phyloP scores from a whole-genome alignment of 2,113 vertebrate genomes.

The Siphamia tubifer region DNA sequence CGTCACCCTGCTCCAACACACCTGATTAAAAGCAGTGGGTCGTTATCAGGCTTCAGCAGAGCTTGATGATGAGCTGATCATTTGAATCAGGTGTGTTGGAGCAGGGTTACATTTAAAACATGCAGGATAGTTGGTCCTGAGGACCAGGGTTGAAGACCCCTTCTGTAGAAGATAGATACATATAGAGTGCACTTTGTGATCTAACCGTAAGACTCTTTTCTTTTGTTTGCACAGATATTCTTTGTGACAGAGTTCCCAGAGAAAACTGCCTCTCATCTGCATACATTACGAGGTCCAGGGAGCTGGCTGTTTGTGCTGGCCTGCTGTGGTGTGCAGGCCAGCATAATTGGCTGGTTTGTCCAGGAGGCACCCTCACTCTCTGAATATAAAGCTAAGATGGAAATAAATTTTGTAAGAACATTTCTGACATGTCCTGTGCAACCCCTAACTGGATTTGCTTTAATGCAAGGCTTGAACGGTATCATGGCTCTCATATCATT shows the following conservation, averaged over 20 bases:
- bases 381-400: slow-evolving; percentile 22
- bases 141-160: no score
- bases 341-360: slow-evolving; percentile 73
- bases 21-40: no score
- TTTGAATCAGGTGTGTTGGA: no score
- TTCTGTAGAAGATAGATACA: background rate
- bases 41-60: no score
- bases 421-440: slow-evolving; percentile 78
- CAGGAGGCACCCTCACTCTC: slow-evolving; percentile 47
- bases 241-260: slow-evolving; percentile 79
- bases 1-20: no score
- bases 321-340: slow-evolving; percentile 73
- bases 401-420: slow-evolving; percentile 60
- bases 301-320: slow-evolving; percentile 69
- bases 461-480: slow-evolving; percentile 78
- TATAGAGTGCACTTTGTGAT: background rate
- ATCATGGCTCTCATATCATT: slow-evolving; percentile 79
- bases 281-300: slow-evolving; percentile 58
- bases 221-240: slow-evolving; percentile 79
- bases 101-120: no score
- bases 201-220: background rate
- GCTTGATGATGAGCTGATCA: no score
- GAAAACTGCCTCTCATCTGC: slow-evolving; percentile 56
- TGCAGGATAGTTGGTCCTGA: no score
- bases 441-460: slow-evolving; percentile 72